Conservation (phyloP, 2,888 invertebrate genomes). For the Mellilla xanthometata region DNA sequence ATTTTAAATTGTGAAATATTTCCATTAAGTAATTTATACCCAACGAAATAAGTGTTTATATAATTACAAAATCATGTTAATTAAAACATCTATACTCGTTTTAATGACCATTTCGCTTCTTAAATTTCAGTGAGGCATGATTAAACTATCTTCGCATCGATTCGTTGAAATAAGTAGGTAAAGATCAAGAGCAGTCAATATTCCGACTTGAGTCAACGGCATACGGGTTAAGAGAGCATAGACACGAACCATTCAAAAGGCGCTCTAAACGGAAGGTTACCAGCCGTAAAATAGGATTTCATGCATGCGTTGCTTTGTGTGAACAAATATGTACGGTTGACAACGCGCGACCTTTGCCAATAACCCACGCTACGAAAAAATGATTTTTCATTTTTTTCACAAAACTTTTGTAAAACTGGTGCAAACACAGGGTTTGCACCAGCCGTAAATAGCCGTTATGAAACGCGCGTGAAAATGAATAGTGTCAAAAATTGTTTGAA, state of each 20-base stretch:
- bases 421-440: constrained; percentile 9
- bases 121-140: too few relatives aligned
- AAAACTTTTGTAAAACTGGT: constrained; percentile 16
- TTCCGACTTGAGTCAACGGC: constrained; percentile 45
- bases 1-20: constrained; percentile 13
- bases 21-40: neutral
- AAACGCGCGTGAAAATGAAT: constrained; percentile 3
- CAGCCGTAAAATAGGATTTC: constrained; percentile 81
- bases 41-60: neutral
- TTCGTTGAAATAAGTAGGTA: neutral
- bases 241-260: constrained; percentile 74
- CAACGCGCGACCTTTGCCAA: constrained; percentile 73
- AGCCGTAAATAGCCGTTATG: constrained; percentile 6
- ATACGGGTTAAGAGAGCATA: constrained; percentile 66
- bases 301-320: constrained; percentile 78
- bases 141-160: too few relatives aligned
- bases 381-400: constrained; percentile 40
- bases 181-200: constrained; percentile 35
- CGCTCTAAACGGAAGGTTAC: constrained; percentile 75
- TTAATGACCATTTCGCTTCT: too few relatives aligned
- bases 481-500: neutral
- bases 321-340: constrained; percentile 79
- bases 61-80: too few relatives aligned
- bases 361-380: constrained; percentile 60
- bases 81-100: too few relatives aligned